Base-by-base conservation (phyloP, 2,888 invertebrate genomes). In the Tethea ocularis region DNA sequence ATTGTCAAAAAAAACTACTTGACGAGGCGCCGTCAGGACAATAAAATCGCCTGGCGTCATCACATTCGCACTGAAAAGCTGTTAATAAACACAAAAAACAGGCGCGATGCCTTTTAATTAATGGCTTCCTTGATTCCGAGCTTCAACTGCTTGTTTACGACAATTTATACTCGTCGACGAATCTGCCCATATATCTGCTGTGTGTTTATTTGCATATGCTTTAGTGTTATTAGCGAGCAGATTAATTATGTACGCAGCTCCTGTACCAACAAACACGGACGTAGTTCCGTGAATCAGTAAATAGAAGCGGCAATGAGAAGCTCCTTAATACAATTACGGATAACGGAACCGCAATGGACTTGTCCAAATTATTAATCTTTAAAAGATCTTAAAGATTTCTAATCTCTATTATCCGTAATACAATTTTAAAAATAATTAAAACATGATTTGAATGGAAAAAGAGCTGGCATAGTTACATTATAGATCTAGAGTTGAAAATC, bases 51-150 rank as follows among this genome's bases (percentile, higher is more conserved):
- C 61, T 33, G 54, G 54, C 61, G 61, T 61, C 72, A 62, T 67
- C 67, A 62, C 61, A 62, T 64, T 60, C 61, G 56, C 69, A 62
- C 61, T 69, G 67, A 67, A 69, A 72, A 64, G 67, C 64, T 66
- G 61, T 72, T 69, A 68, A 74, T 67, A 61, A 74, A 72, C 69
- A 69, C 73, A 80, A 83, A 81, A 78, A 82, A 71, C 66, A 72
- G 61, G 64, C 73, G 66, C 65, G 61, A 69, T 64, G 74, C 66
- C 57, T 64, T 68, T 75, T 80, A 83, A 86, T 83, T 80, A 84
- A 84, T 80, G 80, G 64, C 83, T 84, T 86, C 87, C 86, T 81
- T 75, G 77, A 81, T 77, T 69, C 73, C 66, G 57, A 65, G 74
- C 71, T 69, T 64, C 69, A 69, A 65, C 64, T 64, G 70, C 69